Percentiles rank a stretch among this genome's conserved stretches.
Evolutionary conservation across 2,113 vertebrate species (phyloP).

Genomic region (Acrocephalus arundinaceus): DNA sequence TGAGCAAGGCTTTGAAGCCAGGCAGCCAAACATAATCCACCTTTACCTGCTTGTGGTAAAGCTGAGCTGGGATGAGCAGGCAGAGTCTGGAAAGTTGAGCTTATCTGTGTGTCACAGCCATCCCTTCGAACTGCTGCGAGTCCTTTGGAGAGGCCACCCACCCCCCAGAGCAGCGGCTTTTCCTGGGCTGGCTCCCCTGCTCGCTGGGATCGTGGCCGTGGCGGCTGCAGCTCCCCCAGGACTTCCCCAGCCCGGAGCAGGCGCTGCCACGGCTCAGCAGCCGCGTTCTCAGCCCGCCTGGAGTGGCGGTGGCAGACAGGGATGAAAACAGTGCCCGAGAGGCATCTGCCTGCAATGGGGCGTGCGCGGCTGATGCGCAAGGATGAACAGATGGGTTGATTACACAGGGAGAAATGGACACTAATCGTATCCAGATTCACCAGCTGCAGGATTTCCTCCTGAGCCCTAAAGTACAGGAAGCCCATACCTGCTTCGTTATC

Average conservation of each 20-base stretch:
- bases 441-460: constrained; percentile 67
- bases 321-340: background rate
- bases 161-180: background rate
- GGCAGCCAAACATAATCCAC: background rate
- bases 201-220: accelerated
- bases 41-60: background rate
- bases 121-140: background rate
- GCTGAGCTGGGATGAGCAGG: background rate
- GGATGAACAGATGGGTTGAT: constrained; percentile 51
- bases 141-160: background rate
- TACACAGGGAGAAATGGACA: constrained; percentile 52
- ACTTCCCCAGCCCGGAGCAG: background rate
- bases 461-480: constrained; percentile 45
- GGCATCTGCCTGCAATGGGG: background rate
- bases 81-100: background rate
- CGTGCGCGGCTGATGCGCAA: background rate
- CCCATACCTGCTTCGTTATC: constrained; percentile 54
- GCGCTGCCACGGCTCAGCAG: background rate
- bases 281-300: background rate
- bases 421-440: constrained; percentile 52
- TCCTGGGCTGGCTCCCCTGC: background rate
- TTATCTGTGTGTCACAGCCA: background rate
- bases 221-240: background rate
- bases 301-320: background rate
- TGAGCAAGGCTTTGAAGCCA: background rate